Evolutionary conservation across 2,888 invertebrate genomes (phyloP), one percentile per base, ranked within the genome.

Genomic region (Pocota personata): DNA sequence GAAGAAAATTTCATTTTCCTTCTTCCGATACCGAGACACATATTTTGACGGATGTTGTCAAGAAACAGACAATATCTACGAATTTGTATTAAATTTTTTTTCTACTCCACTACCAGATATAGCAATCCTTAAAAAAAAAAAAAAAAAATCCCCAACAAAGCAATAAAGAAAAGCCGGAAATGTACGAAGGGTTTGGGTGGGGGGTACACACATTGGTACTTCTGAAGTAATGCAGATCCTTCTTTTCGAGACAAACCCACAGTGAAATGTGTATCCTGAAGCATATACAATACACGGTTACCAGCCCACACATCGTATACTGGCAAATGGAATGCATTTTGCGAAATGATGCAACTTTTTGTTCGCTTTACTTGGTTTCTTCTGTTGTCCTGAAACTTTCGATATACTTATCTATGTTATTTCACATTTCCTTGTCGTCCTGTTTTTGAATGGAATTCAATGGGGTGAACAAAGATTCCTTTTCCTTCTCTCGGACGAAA

Each of bases 371-470:
- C 8, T 40, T 58, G 57, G 66, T 27, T 57, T 62, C 2, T 21
- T 10, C 4, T 12, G 27, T 79, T 64, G 57, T 79, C 24, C 37
- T 79, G 30, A 21, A 60, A 27, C 48, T 50, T 77, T 57, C 69
- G 24, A 76, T 64, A 37, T 21, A 55, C 67, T 52, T 66, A 57
- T 80, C 30, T 43, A 3, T 77, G 57, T 19, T 48, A 64, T 71
- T 78, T 64, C 57, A 58, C 66, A 71, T 62, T 60, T 76, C 69
- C 71, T 58, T 46, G 72, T 64, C 46, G 67, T 83, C 55, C 83
- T 83, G 52, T 21, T 83, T 62, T 72, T 73, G 19, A 52, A 73
- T 58, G 35, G 21, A 43, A 72, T 57, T 72, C 78, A 82, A 71
- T 80, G 35, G 55, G 37, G 64, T 46, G 60, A 19, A 2, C 35